Percentiles rank a stretch among this genome's conserved stretches.
Evolutionary conservation across 1,140 invertebrate genomes (phyloP).

Genomic region (Macrosteles quadrilineatus): DNA sequence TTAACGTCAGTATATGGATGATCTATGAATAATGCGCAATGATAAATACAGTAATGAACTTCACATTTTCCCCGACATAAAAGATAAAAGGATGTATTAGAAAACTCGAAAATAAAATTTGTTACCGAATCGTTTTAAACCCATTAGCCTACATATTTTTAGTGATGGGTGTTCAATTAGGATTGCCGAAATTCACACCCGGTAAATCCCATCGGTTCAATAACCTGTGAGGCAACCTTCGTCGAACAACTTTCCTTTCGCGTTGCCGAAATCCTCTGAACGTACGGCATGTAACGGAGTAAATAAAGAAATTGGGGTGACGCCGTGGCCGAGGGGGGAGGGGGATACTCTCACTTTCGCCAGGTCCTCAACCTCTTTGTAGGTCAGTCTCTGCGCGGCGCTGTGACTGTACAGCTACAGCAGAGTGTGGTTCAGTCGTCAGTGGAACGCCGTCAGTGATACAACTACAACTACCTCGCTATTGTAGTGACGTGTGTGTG

Average conservation of each 20-base stretch:
- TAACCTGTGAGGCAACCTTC: constrained; percentile 6
- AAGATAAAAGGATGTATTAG: too few species aligned
- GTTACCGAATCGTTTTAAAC: too few species aligned
- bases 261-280: constrained; percentile 2
- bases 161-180: too few species aligned
- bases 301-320: constrained; percentile 20
- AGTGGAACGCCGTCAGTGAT: constrained; percentile 38
- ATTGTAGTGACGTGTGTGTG: background rate
- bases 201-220: too few species aligned
- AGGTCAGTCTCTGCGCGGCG: constrained; percentile 24
- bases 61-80: too few species aligned
- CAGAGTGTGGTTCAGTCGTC: background rate
- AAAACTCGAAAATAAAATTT: too few species aligned
- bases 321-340: constrained; percentile 1
- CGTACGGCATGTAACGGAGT: constrained; percentile 3
- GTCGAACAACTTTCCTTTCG: constrained; percentile 5
- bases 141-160: too few species aligned
- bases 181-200: too few species aligned
- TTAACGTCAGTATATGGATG: too few species aligned
- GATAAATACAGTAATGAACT: too few species aligned
- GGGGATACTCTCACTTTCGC: constrained; percentile 28
- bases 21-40: too few species aligned
- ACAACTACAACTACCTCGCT: constrained; percentile 46
- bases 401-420: too few species aligned
- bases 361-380: constrained; percentile 27